Evolutionary conservation across 2,797 vertebrate genomes (phyloP).

Genomic region (Smutsia temminckii): DNA sequence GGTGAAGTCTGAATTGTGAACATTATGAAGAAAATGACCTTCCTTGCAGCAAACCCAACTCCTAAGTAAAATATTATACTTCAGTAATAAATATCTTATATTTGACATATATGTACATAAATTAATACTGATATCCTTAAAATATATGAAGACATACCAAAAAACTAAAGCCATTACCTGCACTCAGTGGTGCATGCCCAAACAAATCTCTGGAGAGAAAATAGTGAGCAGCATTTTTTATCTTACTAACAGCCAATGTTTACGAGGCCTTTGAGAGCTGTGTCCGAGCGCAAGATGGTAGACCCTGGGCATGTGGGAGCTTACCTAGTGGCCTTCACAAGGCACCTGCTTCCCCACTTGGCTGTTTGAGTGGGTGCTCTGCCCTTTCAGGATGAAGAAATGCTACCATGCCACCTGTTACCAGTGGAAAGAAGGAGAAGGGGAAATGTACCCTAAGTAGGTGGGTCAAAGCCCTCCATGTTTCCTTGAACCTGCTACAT

Average conservation of each 20-base stretch:
- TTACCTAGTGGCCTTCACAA: slow-evolving; percentile 57
- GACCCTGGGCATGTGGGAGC: slow-evolving; percentile 21
- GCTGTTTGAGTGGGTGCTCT: slow-evolving; percentile 80
- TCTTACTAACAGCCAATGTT: not conserved
- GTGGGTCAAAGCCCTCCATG: slow-evolving; percentile 74
- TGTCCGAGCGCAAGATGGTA: slow-evolving; percentile 35
- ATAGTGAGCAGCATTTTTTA: not conserved
- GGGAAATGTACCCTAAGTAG: slow-evolving; percentile 68
- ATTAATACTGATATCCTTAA: not conserved
- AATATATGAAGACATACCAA: not conserved
- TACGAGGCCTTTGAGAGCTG: not conserved
- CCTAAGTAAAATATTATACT: slow-evolving; percentile 28
- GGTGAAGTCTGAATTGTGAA: not conserved
- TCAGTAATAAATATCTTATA: not conserved
- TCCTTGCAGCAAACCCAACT: not conserved
- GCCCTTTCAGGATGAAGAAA: slow-evolving; percentile 78
- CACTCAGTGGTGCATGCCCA: not conserved
- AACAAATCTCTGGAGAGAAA: not conserved
- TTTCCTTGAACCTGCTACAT: slow-evolving; percentile 54
- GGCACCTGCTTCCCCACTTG: slow-evolving; percentile 42
- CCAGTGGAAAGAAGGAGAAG: slow-evolving; percentile 77
- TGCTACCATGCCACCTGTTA: slow-evolving; percentile 74
- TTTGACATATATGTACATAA: not conserved
- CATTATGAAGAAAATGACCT: not conserved
- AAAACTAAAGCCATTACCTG: not conserved